Conservation (phyloP, 2,113 vertebrate genomes). For the Sorex fumeus region DNA sequence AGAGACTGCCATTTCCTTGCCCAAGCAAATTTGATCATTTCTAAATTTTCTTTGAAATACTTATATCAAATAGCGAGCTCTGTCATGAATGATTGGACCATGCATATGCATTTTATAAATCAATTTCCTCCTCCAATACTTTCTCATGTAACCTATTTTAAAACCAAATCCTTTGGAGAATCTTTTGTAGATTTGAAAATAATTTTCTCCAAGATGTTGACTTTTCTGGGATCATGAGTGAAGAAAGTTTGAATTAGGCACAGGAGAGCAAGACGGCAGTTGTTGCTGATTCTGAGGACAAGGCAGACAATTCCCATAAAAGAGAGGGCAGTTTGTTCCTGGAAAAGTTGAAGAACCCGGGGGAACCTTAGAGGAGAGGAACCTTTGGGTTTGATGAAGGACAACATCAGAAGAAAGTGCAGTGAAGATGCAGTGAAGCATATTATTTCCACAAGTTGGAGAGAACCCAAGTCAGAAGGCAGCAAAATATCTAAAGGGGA, state of each 20-base stretch:
- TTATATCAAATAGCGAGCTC: neutral
- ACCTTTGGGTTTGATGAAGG: neutral
- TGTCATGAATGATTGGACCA: neutral
- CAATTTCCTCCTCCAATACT: neutral
- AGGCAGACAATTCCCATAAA: neutral
- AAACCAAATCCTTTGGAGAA: neutral
- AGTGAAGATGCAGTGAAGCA: neutral
- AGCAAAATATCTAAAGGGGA: neutral
- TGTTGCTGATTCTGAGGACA: neutral
- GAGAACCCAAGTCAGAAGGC: neutral
- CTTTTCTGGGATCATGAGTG: neutral
- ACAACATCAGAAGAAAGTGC: neutral
- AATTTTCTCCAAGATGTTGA: neutral
- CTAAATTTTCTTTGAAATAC: conserved; percentile 21
- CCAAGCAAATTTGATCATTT: conserved; percentile 18
- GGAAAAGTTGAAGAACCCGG: neutral
- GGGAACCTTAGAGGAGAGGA: conserved; percentile 16
- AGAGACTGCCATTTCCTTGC: neutral
- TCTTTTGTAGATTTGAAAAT: rapidly evolving
- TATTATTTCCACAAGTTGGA: neutral
- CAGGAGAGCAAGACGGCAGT: neutral
- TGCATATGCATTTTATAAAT: neutral
- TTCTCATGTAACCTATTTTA: neutral
- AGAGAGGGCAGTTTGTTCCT: neutral
- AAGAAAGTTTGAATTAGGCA: neutral